Percentiles rank a stretch among this genome's conserved stretches.
Evolutionary conservation across 2,797 vertebrate species (phyloP).

Genomic region (Fundulus diaphanus): DNA sequence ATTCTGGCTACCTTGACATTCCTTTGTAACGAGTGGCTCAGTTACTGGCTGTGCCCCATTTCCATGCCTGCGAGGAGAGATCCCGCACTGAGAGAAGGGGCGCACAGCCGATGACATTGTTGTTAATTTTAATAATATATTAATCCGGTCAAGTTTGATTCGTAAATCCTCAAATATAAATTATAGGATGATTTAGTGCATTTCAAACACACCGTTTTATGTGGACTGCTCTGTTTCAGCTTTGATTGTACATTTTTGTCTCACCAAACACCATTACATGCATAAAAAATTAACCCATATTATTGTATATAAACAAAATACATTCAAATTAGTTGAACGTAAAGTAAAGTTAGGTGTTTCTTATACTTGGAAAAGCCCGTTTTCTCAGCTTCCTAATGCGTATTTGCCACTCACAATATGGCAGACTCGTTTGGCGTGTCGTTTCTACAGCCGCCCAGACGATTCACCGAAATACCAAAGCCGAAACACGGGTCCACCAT

Average conservation of each 20-base stretch:
- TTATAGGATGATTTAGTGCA: background rate
- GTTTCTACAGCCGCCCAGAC: no score
- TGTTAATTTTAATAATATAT: background rate
- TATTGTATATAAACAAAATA: background rate
- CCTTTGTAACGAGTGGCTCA: slow-evolving; percentile 50
- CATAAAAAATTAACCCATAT: background rate
- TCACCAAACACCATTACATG: background rate
- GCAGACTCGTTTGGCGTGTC: no score
- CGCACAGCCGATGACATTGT: background rate
- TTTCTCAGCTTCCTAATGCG: background rate
- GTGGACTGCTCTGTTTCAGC: background rate
- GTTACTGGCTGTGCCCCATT: slow-evolving; percentile 18
- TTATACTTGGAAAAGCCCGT: background rate
- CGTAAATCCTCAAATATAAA: background rate
- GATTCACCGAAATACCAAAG: no score
- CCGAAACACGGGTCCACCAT: no score
- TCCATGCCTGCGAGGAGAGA: background rate
- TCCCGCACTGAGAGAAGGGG: background rate
- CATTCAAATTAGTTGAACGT: background rate
- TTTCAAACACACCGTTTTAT: background rate
- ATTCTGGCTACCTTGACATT: slow-evolving; percentile 1
- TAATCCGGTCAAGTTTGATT: background rate
- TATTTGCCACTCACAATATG: background rate
- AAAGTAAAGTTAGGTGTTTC: background rate
- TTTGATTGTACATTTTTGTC: background rate